phyloP scores from a whole-genome alignment of 2,113 vertebrate species.

The Mohoua ochrocephala region DNA sequence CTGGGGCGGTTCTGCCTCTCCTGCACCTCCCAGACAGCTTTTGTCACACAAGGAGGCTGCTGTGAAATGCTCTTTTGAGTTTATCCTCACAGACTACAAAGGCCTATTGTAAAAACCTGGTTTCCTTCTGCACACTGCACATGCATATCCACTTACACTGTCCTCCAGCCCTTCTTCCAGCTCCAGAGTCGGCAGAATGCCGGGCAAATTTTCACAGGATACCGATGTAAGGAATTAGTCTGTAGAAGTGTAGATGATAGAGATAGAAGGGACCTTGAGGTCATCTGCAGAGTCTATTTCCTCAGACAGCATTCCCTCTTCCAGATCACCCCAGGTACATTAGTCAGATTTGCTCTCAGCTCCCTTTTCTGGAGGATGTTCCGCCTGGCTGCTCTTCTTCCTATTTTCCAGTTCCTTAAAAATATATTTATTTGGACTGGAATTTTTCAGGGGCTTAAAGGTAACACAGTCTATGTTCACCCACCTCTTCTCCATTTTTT shows the following conservation, averaged over 20 bases:
- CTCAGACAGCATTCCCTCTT: neutral
- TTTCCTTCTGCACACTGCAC: neutral
- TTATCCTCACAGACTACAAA: neutral
- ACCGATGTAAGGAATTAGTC: neutral
- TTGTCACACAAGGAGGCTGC: neutral
- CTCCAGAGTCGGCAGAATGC: neutral
- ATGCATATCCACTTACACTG: neutral
- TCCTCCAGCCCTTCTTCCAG: neutral
- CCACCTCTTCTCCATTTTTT: neutral
- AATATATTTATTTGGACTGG: neutral
- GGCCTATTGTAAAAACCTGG: neutral
- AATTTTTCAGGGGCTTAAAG: neutral
- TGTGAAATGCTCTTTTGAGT: neutral
- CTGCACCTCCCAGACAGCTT: neutral
- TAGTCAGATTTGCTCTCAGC: neutral
- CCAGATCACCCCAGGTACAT: neutral
- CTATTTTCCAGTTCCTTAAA: neutral
- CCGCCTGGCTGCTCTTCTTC: neutral
- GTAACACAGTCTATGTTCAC: rapidly evolving
- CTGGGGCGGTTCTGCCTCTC: neutral
- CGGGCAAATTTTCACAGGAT: neutral
- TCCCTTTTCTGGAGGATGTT: neutral
- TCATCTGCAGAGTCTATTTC: neutral
- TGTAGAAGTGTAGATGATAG: neutral
- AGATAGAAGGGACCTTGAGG: slow-evolving; percentile 1